These are phyloP conservation scores for Octonoba sinensis DNA, from an alignment of 2,888 invertebrate genomes.

Conservation along the genomic window DNA sequence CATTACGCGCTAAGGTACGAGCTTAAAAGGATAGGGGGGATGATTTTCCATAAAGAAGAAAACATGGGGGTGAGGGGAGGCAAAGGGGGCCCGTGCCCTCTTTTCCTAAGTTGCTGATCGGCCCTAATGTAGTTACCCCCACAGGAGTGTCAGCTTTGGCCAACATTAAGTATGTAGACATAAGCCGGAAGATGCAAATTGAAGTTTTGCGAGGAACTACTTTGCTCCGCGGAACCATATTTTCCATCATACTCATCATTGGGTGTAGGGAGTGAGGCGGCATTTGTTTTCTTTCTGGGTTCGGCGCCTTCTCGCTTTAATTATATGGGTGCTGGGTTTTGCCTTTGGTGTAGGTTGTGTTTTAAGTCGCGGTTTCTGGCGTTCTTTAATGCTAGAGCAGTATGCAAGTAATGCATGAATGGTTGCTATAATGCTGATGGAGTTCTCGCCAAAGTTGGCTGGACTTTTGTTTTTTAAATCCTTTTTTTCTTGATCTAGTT, in stretches of 20 bases:
- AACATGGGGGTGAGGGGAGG: slow-evolving; percentile 15
- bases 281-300: slow-evolving; percentile 56
- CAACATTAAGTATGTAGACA: slow-evolving; percentile 65
- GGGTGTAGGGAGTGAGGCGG: slow-evolving; percentile 39
- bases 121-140: slow-evolving; percentile 61
- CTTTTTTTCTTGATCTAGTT: slow-evolving; percentile 1
- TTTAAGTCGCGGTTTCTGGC: slow-evolving; percentile 21
- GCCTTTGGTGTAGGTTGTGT: slow-evolving; percentile 27
- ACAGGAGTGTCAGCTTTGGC: slow-evolving; percentile 57
- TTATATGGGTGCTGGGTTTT: slow-evolving; percentile 49
- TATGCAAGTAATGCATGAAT: slow-evolving; percentile 26
- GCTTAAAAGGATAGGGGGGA: slow-evolving; percentile 42
- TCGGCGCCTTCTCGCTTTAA: slow-evolving; percentile 43
- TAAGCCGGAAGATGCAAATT: slow-evolving; percentile 64
- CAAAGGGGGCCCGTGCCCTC: slow-evolving; percentile 22
- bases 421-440: slow-evolving; percentile 21
- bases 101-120: slow-evolving; percentile 56
- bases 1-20: slow-evolving; percentile 45
- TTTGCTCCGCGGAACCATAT: slow-evolving; percentile 45
- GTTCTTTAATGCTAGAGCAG: slow-evolving; percentile 47
- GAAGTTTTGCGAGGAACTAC: slow-evolving; percentile 60
- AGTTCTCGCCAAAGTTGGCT: slow-evolving; percentile 22
- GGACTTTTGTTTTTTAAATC: background rate
- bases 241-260: slow-evolving; percentile 63
- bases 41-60: slow-evolving; percentile 61